Conservation (phyloP, 2,797 vertebrate genomes). For the Muscicapa striata region DNA sequence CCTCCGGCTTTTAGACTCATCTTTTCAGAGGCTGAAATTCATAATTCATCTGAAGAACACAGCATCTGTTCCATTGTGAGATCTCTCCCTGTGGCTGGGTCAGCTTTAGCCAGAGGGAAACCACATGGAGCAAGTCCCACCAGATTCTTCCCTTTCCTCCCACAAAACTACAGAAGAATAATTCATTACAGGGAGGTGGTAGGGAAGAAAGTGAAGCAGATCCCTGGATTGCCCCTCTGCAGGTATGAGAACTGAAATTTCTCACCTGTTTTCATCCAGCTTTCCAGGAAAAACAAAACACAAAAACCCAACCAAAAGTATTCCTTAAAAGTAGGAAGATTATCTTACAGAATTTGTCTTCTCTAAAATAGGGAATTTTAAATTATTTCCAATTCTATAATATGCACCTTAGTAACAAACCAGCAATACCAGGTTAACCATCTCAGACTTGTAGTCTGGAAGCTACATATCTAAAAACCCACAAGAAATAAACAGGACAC, state of each 20-base stretch:
- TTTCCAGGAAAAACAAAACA: background rate
- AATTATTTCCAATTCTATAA: background rate
- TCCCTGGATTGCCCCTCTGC: background rate
- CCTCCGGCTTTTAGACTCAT: background rate
- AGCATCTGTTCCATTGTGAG: background rate
- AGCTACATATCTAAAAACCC: background rate
- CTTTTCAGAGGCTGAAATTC: background rate
- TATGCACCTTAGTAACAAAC: background rate
- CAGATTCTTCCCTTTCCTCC: background rate
- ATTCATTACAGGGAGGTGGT: background rate
- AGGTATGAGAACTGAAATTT: background rate
- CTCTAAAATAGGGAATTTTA: background rate
- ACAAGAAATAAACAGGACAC: background rate
- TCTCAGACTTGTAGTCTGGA: background rate
- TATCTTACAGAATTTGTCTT: background rate
- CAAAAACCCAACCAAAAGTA: background rate
- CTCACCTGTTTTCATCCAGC: background rate
- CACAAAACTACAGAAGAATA: background rate
- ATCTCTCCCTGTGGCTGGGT: background rate
- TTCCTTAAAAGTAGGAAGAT: background rate
- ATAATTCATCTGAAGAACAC: slow-evolving; percentile 1
- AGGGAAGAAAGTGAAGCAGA: background rate
- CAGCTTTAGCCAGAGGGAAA: background rate
- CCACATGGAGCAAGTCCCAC: background rate
- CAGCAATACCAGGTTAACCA: background rate